Percentiles rank a stretch among this genome's conserved stretches.
Conservation (phyloP, 2,888 invertebrate genomes). For the Ischnura elegans region DNA sequence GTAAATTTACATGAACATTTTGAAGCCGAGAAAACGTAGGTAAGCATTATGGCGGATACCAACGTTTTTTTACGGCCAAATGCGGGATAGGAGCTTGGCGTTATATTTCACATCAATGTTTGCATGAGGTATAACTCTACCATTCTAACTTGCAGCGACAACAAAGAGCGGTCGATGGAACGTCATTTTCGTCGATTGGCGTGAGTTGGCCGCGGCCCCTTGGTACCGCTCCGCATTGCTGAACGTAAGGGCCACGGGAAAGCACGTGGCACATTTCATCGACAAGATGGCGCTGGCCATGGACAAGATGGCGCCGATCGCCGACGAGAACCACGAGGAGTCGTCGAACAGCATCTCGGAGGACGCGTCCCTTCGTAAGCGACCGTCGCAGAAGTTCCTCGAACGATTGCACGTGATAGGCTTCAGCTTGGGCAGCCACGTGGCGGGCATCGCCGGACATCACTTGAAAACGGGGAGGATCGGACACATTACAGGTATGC, state of each 20-base stretch:
- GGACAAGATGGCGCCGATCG: conserved; percentile 77
- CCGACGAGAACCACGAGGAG: background rate
- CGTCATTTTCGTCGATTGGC: conserved; percentile 82
- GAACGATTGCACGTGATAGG: conserved; percentile 82
- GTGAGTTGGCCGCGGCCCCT: conserved; percentile 81
- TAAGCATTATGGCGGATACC: too few species aligned
- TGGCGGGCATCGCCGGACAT: conserved; percentile 83
- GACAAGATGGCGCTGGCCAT: conserved; percentile 79
- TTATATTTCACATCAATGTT: too few species aligned
- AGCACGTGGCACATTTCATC: conserved; percentile 81
- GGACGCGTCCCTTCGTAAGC: conserved; percentile 76
- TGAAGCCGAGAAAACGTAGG: too few species aligned
- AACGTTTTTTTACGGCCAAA: too few species aligned
- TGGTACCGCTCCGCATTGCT: conserved; percentile 82
- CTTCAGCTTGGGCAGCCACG: conserved; percentile 83
- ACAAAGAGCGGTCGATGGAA: conserved; percentile 81
- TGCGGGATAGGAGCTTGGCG: too few species aligned
- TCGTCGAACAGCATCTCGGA: conserved; percentile 11
- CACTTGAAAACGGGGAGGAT: conserved; percentile 80
- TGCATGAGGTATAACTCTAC: background rate
- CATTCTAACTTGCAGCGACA: conserved; percentile 77
- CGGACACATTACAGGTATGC: conserved; percentile 82
- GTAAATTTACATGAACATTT: too few species aligned
- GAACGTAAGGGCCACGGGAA: conserved; percentile 83
- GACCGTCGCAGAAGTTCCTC: conserved; percentile 76